Evolutionary conservation across 2,888 invertebrate genomes (phyloP), one percentile per base, ranked within the genome.

Genomic region (Idaea straminata): DNA sequence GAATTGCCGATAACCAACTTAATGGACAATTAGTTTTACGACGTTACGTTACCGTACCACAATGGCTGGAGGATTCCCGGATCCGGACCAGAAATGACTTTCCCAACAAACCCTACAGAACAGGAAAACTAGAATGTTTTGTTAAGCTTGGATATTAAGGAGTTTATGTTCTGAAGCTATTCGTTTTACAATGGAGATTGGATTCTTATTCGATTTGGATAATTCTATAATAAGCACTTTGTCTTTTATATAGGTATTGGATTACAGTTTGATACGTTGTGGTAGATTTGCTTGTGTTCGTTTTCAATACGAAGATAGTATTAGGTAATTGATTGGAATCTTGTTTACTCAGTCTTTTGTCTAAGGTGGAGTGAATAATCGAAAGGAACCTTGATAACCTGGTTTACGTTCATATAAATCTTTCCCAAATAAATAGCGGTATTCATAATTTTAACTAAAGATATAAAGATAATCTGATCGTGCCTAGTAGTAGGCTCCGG

Each of bases 1-100:
- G 47, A 47, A 47, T 13, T 47, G 47, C 47, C 47, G 47, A 47
- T 47, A 47, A 47, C 47, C 47, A 47, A 47, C 47, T 47, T 47
- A 47, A 47, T 47, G 47, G 47, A 47, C 47, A 47, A 47, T 47
- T 47, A 47, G 47, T 47, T 47, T 47, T 47, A 47, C 47, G 47
- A 47, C 10, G 47, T 47, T 47, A 13, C 47, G 47, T 47, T 47
- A 47, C 47, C 47, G 47, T 13, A 47, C 47, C 47, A 47, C 47
- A 47, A 47, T 47, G 47, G 47, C 6, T 10, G 13, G 47, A 47
- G 47, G 47, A 47, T 47, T 47, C 47, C 47, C 47, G 47, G 47
- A 47, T 47, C 47, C 47, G 47, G 47, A 47, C 47, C 47, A 47
- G 47, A 47, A 47, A 47, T 47, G 47, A 47, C 47, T 47, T 47